Evolutionary conservation across 2,888 invertebrate species (phyloP).

Genomic region (Netelia fuscicornis): DNA sequence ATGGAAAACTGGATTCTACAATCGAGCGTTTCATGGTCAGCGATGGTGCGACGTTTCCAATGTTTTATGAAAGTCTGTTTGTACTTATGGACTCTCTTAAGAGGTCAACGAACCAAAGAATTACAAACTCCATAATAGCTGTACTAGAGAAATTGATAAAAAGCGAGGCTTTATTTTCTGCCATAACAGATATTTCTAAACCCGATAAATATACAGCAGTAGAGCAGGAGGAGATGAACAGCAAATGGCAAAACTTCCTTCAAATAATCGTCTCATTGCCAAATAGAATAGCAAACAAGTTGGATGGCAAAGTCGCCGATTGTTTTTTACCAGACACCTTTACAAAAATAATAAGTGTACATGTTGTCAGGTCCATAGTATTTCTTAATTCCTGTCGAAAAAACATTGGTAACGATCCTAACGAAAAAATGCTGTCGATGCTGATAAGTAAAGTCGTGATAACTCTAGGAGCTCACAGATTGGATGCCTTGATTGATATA

Average conservation of each 20-base stretch:
- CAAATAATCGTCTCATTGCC: conserved; percentile 90
- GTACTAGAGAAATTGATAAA: conserved; percentile 86
- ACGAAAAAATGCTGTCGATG: conserved; percentile 85
- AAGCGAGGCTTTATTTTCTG: conserved; percentile 87
- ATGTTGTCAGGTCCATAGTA: conserved; percentile 87
- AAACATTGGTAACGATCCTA: conserved; percentile 80
- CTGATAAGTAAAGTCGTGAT: conserved; percentile 88
- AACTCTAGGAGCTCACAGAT: conserved; percentile 86
- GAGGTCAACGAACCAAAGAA: conserved; percentile 78
- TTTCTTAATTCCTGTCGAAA: conserved; percentile 86
- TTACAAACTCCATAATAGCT: conserved; percentile 83
- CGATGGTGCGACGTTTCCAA: conserved; percentile 84
- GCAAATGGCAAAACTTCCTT: conserved; percentile 86
- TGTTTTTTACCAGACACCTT: conserved; percentile 87
- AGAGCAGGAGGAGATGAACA: conserved; percentile 74
- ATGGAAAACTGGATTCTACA: conserved; percentile 83
- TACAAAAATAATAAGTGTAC: conserved; percentile 87
- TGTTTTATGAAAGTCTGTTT: conserved; percentile 85
- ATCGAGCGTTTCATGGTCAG: conserved; percentile 86
- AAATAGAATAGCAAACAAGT: conserved; percentile 89
- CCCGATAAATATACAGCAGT: conserved; percentile 63
- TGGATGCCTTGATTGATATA: conserved; percentile 86
- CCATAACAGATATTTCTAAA: conserved; percentile 84
- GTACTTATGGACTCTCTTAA: conserved; percentile 86
- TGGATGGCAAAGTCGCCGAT: conserved; percentile 86